phyloP scores from a whole-genome alignment of 2,888 invertebrate genomes.

The Mimachlamys varia region DNA sequence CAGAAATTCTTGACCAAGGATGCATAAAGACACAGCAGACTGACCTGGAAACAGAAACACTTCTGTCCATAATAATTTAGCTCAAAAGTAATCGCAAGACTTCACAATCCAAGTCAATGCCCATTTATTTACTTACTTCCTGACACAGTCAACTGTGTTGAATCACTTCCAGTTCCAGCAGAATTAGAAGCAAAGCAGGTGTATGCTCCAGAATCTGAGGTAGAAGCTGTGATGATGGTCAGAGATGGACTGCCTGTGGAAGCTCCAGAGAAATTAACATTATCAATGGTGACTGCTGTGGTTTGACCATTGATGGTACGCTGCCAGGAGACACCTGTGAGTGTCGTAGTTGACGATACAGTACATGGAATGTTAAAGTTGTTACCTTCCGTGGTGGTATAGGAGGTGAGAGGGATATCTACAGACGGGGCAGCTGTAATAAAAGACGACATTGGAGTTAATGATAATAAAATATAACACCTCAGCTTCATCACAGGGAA shows the following conservation, averaged over 20 bases:
- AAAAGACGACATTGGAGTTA: neutral
- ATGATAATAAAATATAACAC: too few relatives aligned
- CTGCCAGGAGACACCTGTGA: slow-evolving; percentile 38
- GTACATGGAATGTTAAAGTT: slow-evolving; percentile 19
- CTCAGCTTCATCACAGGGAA: too few relatives aligned
- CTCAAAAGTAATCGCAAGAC: too few relatives aligned
- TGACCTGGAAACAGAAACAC: too few relatives aligned
- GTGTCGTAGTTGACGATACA: slow-evolving; percentile 36
- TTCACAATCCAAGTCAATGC: too few relatives aligned
- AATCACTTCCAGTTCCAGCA: neutral
- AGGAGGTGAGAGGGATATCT: neutral
- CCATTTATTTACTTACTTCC: neutral
- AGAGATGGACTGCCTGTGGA: neutral
- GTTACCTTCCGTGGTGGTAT: neutral
- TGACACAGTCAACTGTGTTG: neutral
- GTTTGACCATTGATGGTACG: neutral
- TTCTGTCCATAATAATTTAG: too few relatives aligned
- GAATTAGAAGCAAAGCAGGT: neutral
- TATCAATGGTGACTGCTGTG: neutral
- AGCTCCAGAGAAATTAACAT: neutral
- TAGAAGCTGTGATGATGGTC: neutral
- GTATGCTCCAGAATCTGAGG: neutral
- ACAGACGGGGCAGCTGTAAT: neutral
- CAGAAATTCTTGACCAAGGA: too few relatives aligned
- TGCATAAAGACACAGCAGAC: too few relatives aligned